phyloP scores from a whole-genome alignment of 2,113 vertebrate species.

The Scomber scombrus region DNA sequence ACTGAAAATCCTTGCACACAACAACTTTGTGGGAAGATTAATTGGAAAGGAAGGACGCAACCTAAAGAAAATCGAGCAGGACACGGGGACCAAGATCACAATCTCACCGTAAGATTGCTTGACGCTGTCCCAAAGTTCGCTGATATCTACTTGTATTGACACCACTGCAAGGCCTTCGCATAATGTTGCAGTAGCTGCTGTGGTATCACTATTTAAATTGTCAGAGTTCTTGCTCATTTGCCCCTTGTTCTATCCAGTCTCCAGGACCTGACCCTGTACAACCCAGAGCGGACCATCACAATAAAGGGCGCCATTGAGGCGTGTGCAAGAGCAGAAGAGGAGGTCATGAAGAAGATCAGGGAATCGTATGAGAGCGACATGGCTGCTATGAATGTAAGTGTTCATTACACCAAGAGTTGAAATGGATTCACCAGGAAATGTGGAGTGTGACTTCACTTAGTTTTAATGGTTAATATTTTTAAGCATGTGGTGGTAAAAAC shows the following conservation, averaged over 20 bases:
- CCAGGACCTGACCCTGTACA: conserved; percentile 97
- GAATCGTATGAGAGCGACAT: conserved; percentile 98
- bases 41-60: conserved; percentile 99
- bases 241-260: conserved; percentile 81
- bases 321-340: conserved; percentile 93
- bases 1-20: conserved; percentile 97
- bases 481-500: too few relatives aligned
- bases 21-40: conserved; percentile 97
- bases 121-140: neutral
- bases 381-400: conserved; percentile 97
- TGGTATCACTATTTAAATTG: neutral
- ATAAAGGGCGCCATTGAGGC: conserved; percentile 93
- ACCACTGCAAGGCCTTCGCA: neutral
- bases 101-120: conserved; percentile 93
- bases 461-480: neutral
- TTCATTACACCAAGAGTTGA: neutral
- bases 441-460: neutral
- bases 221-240: neutral
- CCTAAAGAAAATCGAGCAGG: conserved; percentile 98
- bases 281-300: conserved; percentile 97
- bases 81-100: conserved; percentile 98
- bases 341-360: conserved; percentile 98
- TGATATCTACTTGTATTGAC: neutral
- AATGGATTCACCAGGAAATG: too few relatives aligned
- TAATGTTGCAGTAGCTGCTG: neutral